Evolutionary conservation across 2,797 vertebrate genomes (phyloP).

Genomic region (Todus mexicanus): DNA sequence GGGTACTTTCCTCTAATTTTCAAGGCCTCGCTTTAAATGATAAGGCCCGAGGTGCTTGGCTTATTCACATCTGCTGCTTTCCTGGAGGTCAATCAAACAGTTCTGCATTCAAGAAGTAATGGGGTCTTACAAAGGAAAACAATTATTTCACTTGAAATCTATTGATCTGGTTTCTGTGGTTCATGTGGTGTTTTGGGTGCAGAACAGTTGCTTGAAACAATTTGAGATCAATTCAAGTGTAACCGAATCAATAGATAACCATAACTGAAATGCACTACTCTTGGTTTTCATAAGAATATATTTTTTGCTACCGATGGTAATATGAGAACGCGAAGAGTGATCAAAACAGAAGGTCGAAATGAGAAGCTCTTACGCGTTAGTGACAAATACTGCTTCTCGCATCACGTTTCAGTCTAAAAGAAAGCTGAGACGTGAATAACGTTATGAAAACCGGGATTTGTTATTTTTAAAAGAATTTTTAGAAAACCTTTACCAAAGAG

Average conservation of each 20-base stretch:
- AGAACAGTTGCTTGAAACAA: conserved; percentile 65
- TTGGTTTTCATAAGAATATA: neutral
- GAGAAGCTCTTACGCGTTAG: neutral
- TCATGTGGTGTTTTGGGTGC: conserved; percentile 70
- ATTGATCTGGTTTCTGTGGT: conserved; percentile 72
- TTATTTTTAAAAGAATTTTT: neutral
- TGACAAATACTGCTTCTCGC: neutral
- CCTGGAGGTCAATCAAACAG: conserved; percentile 72
- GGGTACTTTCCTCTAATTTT: conserved; percentile 54
- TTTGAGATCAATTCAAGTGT: conserved; percentile 65
- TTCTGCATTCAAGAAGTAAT: conserved; percentile 73
- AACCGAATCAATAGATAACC: conserved; percentile 60
- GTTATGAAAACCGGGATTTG: neutral
- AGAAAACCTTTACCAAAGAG: neutral
- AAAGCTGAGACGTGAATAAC: neutral
- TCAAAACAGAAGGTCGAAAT: neutral
- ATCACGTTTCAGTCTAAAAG: neutral
- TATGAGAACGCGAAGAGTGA: neutral
- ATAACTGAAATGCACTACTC: conserved; percentile 22
- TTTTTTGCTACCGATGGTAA: conserved; percentile 17
- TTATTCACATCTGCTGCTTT: conserved; percentile 78
- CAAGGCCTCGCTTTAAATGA: conserved; percentile 74
- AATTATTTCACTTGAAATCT: conserved; percentile 75
- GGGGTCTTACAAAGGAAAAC: conserved; percentile 74
- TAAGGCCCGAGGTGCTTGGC: conserved; percentile 67